A percentile compares a stretch with the other conserved stretches of the same genome.
Conservation (phyloP, 2,113 vertebrate genomes). For the Eulemur rufifrons region DNA sequence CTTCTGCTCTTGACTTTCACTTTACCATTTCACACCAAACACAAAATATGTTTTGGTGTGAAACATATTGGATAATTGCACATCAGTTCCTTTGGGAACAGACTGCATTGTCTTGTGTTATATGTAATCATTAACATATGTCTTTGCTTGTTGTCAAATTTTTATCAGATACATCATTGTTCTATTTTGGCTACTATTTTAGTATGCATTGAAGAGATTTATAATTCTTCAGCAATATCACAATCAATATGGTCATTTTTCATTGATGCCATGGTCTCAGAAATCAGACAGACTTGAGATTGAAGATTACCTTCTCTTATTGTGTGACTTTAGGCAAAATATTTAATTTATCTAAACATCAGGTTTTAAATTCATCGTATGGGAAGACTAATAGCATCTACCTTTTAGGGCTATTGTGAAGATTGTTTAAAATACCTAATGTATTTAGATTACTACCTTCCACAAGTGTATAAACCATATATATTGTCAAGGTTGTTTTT, state of each 20-base stretch:
- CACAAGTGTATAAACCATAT: not conserved
- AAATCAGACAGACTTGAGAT: not conserved
- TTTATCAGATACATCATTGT: not conserved
- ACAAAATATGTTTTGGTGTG: not conserved
- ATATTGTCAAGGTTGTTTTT: no score
- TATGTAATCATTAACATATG: not conserved
- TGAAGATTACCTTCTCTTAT: not conserved
- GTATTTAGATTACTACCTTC: not conserved
- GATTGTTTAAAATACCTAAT: not conserved
- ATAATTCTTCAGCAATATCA: not conserved
- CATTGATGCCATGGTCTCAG: not conserved
- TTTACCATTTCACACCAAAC: not conserved
- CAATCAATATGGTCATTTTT: not conserved
- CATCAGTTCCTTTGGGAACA: not conserved
- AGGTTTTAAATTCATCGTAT: not conserved
- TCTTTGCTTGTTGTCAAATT: not conserved
- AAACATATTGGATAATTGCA: not conserved
- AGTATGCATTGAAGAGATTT: not conserved
- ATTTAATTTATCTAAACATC: not conserved
- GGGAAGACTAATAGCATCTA: not conserved
- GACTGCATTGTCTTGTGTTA: not conserved
- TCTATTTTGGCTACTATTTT: not conserved
- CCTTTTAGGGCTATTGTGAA: not conserved
- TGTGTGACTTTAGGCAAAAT: not conserved
- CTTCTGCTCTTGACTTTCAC: not conserved